Conservation (phyloP, 2,888 invertebrate species). For the Drosophila kanekoi region DNA sequence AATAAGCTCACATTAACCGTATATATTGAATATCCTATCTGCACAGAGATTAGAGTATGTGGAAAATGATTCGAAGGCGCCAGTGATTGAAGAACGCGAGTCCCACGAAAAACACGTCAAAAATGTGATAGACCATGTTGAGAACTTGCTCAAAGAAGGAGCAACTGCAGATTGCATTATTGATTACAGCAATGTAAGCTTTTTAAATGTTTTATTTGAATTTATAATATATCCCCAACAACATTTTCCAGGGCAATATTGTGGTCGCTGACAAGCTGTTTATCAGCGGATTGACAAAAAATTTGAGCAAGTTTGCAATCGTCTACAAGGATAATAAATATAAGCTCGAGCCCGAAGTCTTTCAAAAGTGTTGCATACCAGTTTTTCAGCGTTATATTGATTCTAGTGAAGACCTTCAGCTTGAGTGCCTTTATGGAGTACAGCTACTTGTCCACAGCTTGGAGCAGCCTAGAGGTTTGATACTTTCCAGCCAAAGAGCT, state of each 20-base stretch:
- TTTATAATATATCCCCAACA: no score
- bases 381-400: constrained; percentile 86
- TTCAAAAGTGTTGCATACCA: constrained; percentile 82
- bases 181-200: constrained; percentile 88
- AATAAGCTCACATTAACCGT: background rate
- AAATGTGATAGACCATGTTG: constrained; percentile 86
- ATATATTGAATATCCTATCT: background rate
- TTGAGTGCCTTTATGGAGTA: constrained; percentile 93
- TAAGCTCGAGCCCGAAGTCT: constrained; percentile 78
- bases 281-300: constrained; percentile 89
- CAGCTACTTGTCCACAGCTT: constrained; percentile 91
- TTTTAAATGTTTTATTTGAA: background rate
- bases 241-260: constrained; percentile 79
- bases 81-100: constrained; percentile 70
- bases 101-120: constrained; percentile 72
- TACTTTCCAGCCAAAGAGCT: background rate
- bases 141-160: constrained; percentile 86
- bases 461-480: constrained; percentile 90
- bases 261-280: constrained; percentile 87
- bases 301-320: constrained; percentile 87
- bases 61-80: constrained; percentile 81
- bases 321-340: constrained; percentile 75
- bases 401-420: constrained; percentile 89
- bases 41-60: constrained; percentile 87
- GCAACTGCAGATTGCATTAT: constrained; percentile 86